A percentile compares a stretch with the other conserved stretches of the same genome.
Evolutionary conservation across 35 echinoderm and acorn worm species (phyloP).

Genomic region (Strongylocentrotus purpuratus): DNA sequence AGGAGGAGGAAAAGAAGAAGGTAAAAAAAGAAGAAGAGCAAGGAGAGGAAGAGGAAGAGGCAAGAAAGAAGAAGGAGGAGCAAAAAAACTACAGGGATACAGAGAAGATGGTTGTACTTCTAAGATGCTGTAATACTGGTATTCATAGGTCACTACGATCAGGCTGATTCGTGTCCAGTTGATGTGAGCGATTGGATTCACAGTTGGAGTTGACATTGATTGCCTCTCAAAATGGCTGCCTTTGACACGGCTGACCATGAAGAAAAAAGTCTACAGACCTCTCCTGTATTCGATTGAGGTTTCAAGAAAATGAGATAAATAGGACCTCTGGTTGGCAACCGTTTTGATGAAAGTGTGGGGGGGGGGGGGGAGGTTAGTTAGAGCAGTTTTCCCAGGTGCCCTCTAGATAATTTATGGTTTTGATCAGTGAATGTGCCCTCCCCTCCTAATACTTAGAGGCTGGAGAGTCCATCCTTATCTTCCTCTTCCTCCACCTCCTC

Average conservation of each 20-base stretch:
- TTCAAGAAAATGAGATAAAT: background rate
- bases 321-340: too few relatives aligned
- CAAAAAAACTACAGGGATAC: background rate
- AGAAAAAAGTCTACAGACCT: constrained; percentile 1
- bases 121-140: background rate
- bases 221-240: background rate
- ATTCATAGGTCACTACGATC: background rate
- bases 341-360: too few relatives aligned
- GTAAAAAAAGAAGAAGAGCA: too few relatives aligned
- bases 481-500: too few relatives aligned
- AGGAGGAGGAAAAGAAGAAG: too few relatives aligned
- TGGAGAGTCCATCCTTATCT: too few relatives aligned
- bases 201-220: background rate
- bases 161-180: background rate
- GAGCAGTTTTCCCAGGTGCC: too few relatives aligned
- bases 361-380: too few relatives aligned
- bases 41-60: too few relatives aligned
- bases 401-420: too few relatives aligned
- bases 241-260: background rate
- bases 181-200: background rate
- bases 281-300: background rate
- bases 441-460: too few relatives aligned
- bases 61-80: background rate
- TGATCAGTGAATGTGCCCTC: too few relatives aligned
- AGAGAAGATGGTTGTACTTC: background rate